These are phyloP conservation scores for Athripsodes cinereus DNA, from an alignment of 2,888 invertebrate species.

Conservation along the genomic window DNA sequence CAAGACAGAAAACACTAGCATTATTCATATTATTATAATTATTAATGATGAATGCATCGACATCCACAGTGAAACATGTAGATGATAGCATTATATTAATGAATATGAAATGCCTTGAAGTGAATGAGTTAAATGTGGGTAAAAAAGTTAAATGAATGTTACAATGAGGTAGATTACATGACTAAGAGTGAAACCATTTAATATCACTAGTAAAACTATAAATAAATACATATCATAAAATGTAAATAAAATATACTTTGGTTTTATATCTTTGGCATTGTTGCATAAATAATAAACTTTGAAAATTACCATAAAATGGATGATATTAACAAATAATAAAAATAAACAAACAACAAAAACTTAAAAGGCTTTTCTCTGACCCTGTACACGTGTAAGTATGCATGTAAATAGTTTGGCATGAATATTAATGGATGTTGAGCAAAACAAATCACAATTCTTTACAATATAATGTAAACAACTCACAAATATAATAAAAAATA, in stretches of 20 bases:
- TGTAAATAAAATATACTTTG: not conserved
- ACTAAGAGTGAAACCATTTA: not conserved
- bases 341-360: not conserved
- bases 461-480: not conserved
- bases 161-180: not conserved
- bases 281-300: not conserved
- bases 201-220: not conserved
- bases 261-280: not conserved
- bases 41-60: not conserved
- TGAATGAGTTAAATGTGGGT: not conserved
- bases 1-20: no score
- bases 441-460: slow-evolving; percentile 3
- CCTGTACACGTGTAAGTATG: not conserved
- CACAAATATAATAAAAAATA: not conserved
- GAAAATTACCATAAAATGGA: not conserved
- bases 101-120: not conserved
- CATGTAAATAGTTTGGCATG: not conserved
- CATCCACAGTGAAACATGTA: not conserved
- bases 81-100: not conserved
- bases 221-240: not conserved
- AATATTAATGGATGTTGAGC: slow-evolving; percentile 2
- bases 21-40: not conserved
- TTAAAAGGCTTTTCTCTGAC: not conserved
- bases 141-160: no score
- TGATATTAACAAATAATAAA: not conserved